Evolutionary conservation across 2,888 invertebrate species (phyloP), one percentile per base, ranked within the genome.

Genomic region (Callyntrura sp.): DNA sequence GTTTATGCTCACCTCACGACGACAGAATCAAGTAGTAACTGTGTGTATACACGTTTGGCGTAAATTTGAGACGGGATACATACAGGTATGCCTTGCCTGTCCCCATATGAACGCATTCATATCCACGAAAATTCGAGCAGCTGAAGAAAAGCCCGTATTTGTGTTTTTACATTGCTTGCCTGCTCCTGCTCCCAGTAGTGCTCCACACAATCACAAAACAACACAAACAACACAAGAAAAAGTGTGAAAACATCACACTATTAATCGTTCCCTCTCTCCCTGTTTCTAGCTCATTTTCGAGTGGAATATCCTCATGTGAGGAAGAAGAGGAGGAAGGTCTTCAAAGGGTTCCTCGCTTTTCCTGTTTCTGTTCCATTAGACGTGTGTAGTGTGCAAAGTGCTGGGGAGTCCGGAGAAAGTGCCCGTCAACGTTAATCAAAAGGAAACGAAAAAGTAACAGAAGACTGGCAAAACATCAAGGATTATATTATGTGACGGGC

Each of bases 201-300:
- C 65, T 65, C 6, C 35, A 14, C 28, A 20, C 57, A 51, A 51
- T 2, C 35, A 14, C 28, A 20, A 12, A 51, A 51, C 51, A 51
- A 51, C 51, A 51, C 8, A 17, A 57, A 62, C 62, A 62, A 62
- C 25, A 62, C 23, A 12, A 1, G 11, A 23, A 14, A 62, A 62
- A 65, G 65, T 65, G 65, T 65, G 65, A 65, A 65, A 65, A 65
- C 35, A 35, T 35, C 35, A 65, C 35, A 65, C 28, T 28, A 65
- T 28, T 65, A 65, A 65, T 65, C 65, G 35, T 14, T 65, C 35
- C 14, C 9, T 12, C 23, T 35, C 14, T 35, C 35, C 65, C 28
- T 17, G n/a, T 65, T 14, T 65, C 35, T 2, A 9, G 6, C 65
- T 65, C 65, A 65, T 35, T 17, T 17, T 17, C 14, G 51, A 62